These are phyloP conservation scores for Varanus komodoensis DNA, from an alignment of 2,113 vertebrate genomes.

Conservation along the genomic window DNA sequence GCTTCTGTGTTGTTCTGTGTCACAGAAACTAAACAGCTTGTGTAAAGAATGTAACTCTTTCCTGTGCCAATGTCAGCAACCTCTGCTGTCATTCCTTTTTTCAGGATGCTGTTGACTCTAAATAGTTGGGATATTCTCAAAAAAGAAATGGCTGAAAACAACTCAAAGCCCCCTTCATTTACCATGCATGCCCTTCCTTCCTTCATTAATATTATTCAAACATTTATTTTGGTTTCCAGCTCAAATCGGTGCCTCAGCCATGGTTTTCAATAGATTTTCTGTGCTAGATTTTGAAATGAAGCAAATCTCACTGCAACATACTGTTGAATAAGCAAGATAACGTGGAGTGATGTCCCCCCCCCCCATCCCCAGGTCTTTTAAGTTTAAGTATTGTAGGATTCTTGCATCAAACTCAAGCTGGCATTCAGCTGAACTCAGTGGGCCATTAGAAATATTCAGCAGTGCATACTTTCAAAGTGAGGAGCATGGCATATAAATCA, in stretches of 20 bases:
- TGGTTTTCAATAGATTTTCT: neutral
- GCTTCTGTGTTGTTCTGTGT: neutral
- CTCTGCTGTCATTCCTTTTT: neutral
- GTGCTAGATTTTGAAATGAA: neutral
- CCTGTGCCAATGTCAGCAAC: neutral
- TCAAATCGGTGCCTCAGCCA: neutral
- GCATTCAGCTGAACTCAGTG: conserved; percentile 5
- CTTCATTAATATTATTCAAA: conserved; percentile 8
- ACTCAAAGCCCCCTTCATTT: conserved; percentile 5
- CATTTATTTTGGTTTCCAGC: neutral
- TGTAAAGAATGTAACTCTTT: neutral
- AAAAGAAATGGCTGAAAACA: conserved; percentile 37
- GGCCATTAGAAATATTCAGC: neutral
- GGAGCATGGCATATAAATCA: neutral
- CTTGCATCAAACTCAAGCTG: neutral
- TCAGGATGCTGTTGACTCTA: neutral
- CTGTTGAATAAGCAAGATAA: too few relatives aligned
- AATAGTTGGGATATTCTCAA: conserved; percentile 7
- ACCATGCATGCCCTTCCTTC: conserved; percentile 4
- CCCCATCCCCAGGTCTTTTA: neutral
- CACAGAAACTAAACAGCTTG: neutral
- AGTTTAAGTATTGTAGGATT: neutral
- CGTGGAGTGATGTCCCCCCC: too few relatives aligned
- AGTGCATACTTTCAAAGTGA: neutral
- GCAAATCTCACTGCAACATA: neutral